Conservation (phyloP, 2,113 vertebrate genomes). For the Hyla sarda region DNA sequence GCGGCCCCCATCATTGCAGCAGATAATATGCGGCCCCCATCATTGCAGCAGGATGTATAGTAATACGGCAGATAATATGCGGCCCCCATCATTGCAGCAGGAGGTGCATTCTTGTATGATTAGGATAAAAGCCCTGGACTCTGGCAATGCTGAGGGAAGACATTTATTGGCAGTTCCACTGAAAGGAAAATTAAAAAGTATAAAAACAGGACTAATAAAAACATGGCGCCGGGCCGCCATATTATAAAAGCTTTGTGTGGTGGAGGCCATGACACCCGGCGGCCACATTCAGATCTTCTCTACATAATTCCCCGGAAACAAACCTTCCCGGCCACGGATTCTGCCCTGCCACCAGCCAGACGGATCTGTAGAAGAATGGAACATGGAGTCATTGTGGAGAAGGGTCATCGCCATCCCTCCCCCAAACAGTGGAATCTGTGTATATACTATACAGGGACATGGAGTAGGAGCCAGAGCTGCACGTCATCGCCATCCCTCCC, state of each 20-base stretch:
- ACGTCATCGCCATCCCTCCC: too few species aligned
- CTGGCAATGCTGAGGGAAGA: background rate
- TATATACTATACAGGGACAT: too few species aligned
- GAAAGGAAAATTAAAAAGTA: background rate
- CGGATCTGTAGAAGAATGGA: conserved; percentile 65
- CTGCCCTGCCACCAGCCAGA: conserved; percentile 84
- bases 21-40: too few species aligned
- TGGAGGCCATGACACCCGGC: background rate
- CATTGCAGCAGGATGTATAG: too few species aligned
- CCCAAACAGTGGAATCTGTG: too few species aligned
- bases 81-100: too few species aligned
- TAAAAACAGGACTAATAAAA: conserved; percentile 20
- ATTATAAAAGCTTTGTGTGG: background rate
- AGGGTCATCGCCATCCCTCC: background rate
- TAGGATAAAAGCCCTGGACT: too few species aligned
- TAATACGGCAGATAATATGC: too few species aligned
- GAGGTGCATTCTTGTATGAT: too few species aligned
- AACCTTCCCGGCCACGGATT: conserved; percentile 78
- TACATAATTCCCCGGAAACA: conserved; percentile 85
- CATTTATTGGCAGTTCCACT: conserved; percentile 20
- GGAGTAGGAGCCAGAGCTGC: too few species aligned
- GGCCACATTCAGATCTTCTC: conserved; percentile 74
- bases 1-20: too few species aligned
- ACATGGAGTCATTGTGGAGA: background rate
- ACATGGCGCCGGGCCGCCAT: too few species aligned